These are phyloP conservation scores for Lepilemur ruficaudatus DNA, from an alignment of 2,797 vertebrate species.

Conservation along the genomic window DNA sequence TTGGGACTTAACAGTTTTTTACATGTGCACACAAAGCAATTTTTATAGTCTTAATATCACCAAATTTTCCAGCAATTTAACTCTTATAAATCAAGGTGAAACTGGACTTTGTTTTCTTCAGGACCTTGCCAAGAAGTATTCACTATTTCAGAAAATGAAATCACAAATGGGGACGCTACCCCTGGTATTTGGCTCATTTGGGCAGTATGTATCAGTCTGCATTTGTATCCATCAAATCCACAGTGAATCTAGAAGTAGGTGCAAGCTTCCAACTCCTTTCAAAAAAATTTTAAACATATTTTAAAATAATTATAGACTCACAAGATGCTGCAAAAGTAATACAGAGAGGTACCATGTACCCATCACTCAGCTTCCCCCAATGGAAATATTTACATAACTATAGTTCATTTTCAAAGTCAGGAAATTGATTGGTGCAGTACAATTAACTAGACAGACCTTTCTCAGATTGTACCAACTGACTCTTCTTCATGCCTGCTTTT, in stretches of 20 bases:
- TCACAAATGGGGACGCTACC: not conserved
- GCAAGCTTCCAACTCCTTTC: not conserved
- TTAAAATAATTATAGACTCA: not conserved
- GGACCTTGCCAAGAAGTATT: not conserved
- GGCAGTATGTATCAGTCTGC: not conserved
- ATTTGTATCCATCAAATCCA: not conserved
- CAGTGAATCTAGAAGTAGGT: not conserved
- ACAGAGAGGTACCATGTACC: no score
- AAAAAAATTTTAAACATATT: not conserved
- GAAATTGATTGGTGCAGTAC: not conserved
- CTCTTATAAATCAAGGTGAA: not conserved
- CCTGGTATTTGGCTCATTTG: not conserved
- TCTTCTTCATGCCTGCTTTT: not conserved
- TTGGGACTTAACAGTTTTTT: not conserved
- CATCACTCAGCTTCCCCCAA: not conserved
- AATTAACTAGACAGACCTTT: not conserved
- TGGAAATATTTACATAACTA: not conserved
- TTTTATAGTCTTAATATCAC: not conserved
- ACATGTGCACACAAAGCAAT: not conserved
- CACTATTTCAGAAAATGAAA: conserved; percentile 12
- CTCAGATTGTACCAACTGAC: not conserved
- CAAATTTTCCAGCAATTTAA: not conserved
- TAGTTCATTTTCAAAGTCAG: not conserved
- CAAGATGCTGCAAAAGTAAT: not conserved
- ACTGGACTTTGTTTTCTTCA: not conserved